Evolutionary conservation across 2,888 invertebrate genomes (phyloP).

Genomic region (Dendrolimus houi): DNA sequence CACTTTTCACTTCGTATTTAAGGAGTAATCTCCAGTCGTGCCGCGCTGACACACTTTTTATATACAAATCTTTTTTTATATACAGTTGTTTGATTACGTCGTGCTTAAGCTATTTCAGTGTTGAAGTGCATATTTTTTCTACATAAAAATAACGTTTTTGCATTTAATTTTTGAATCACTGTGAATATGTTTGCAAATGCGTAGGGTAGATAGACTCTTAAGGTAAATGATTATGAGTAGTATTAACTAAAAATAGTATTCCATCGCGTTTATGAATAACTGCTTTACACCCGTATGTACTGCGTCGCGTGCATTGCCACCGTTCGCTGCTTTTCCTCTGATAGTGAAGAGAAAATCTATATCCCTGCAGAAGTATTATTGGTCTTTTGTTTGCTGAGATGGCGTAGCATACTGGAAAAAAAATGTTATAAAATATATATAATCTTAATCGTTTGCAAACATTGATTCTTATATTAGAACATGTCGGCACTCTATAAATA

Average conservation of each 20-base stretch:
- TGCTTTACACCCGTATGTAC: slow-evolving; percentile 48
- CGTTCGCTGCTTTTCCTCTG: slow-evolving; percentile 34
- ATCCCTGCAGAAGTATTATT: slow-evolving; percentile 41
- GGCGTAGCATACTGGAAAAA: slow-evolving; percentile 22
- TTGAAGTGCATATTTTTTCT: too few relatives aligned
- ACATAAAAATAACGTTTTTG: too few relatives aligned
- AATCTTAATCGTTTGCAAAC: neutral
- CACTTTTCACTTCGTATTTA: too few relatives aligned
- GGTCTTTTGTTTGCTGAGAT: slow-evolving; percentile 34
- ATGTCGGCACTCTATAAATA: too few relatives aligned
- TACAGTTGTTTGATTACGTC: too few relatives aligned
- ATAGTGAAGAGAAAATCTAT: slow-evolving; percentile 45
- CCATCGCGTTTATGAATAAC: slow-evolving; percentile 34
- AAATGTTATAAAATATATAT: slow-evolving; percentile 2
- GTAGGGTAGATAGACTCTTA: slow-evolving; percentile 8
- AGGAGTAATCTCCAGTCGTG: too few relatives aligned
- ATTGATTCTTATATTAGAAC: too few relatives aligned
- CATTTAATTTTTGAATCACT: too few relatives aligned
- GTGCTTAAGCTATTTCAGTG: too few relatives aligned
- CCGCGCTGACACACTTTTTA: too few relatives aligned
- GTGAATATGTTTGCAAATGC: too few relatives aligned
- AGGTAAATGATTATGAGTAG: slow-evolving; percentile 35
- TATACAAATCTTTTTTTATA: too few relatives aligned
- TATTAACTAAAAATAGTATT: slow-evolving; percentile 25
- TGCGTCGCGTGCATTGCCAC: slow-evolving; percentile 51